Percentiles rank a stretch among this genome's conserved stretches.
These are phyloP conservation scores for Ochotona curzoniae DNA, from an alignment of 2,113 vertebrate genomes.

Conservation along the genomic window DNA sequence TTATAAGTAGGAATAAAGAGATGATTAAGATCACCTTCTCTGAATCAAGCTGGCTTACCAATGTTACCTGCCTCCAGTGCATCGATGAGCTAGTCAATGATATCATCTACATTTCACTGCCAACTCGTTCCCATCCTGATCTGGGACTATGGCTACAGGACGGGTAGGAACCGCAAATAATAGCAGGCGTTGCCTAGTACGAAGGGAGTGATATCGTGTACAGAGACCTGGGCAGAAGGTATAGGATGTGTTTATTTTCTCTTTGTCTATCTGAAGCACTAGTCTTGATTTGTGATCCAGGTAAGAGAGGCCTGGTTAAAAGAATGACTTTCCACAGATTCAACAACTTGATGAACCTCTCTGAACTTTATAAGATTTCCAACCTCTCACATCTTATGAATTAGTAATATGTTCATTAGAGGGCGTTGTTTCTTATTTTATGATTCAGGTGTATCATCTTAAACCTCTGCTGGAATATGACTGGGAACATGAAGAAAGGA, in stretches of 20 bases:
- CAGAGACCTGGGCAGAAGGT: too few species aligned
- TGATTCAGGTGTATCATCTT: not conserved
- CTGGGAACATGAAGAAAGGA: not conserved
- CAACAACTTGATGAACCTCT: not conserved
- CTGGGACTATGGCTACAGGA: not conserved
- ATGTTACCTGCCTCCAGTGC: not conserved
- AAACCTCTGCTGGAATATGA: conserved; percentile 3
- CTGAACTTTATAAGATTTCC: conserved; percentile 53
- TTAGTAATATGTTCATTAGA: conserved; percentile 66
- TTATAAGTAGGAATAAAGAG: too few species aligned
- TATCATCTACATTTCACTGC: not conserved
- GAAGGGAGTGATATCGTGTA: not conserved
- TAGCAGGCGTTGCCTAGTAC: not conserved
- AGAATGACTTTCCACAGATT: conserved; percentile 1
- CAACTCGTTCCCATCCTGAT: not conserved
- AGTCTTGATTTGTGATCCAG: not conserved
- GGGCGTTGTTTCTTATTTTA: conserved; percentile 54
- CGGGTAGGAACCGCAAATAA: not conserved
- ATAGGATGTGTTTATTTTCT: not conserved
- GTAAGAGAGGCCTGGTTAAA: conserved; percentile 20
- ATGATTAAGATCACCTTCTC: not conserved
- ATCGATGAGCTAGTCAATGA: not conserved
- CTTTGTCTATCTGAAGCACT: not conserved
- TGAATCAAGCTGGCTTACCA: not conserved
- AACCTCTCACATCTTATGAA: conserved; percentile 49